phyloP scores from a whole-genome alignment of 2,113 vertebrate genomes.

The Drymodes brunneopygia region DNA sequence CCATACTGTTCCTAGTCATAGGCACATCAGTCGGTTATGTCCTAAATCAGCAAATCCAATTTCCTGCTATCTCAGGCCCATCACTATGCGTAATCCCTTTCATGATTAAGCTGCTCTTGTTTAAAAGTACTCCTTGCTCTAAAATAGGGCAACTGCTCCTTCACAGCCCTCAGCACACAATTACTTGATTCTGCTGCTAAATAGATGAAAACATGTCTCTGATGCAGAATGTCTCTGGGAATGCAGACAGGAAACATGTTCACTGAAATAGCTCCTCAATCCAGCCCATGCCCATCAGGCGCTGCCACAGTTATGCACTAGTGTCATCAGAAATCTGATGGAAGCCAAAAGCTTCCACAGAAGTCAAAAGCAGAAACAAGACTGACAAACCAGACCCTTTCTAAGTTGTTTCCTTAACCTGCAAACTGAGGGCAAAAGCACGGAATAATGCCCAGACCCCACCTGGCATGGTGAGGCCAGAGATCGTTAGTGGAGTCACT shows the following conservation, averaged over 20 bases:
- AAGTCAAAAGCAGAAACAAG: not conserved
- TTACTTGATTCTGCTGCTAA: constrained; percentile 28
- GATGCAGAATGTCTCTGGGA: not conserved
- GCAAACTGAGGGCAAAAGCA: not conserved
- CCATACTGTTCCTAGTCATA: not conserved
- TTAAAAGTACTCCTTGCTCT: constrained; percentile 11
- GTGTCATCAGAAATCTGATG: not conserved
- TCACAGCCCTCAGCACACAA: not conserved
- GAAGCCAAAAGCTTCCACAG: not conserved
- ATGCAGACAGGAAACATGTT: constrained; percentile 35
- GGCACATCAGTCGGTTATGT: not conserved
- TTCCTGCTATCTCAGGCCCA: constrained; percentile 13
- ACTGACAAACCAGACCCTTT: not conserved
- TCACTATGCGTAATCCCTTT: constrained; percentile 3
- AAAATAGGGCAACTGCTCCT: not conserved
- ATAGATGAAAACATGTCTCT: constrained; percentile 1
- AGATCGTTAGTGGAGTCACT: not conserved
- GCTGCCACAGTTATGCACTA: not conserved
- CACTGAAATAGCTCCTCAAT: not conserved
- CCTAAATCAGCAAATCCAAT: constrained; percentile 47
- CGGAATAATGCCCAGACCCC: rapidly evolving
- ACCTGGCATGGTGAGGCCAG: not conserved
- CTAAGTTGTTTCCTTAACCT: not conserved
- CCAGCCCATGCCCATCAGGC: not conserved
- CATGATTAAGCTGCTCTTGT: constrained; percentile 35